These are phyloP conservation scores for Perithous albicinctus DNA, from an alignment of 2,888 invertebrate species.

Conservation along the genomic window DNA sequence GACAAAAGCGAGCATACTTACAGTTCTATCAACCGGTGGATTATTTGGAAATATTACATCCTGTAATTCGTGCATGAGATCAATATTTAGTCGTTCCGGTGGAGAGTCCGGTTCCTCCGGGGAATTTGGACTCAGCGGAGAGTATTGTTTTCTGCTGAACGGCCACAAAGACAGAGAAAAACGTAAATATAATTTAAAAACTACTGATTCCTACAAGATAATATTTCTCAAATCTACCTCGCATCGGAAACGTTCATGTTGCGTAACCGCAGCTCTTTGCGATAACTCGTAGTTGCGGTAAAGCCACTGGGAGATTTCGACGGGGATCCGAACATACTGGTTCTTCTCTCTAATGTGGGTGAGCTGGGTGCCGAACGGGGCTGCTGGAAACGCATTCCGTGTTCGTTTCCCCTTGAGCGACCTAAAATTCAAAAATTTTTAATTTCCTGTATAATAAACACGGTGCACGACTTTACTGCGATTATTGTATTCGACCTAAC, in stretches of 20 bases:
- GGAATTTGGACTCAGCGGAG: constrained; percentile 86
- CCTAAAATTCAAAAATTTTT: constrained; percentile 70
- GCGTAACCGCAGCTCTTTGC: constrained; percentile 81
- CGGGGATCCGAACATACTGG: constrained; percentile 83
- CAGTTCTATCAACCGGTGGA: constrained; percentile 88
- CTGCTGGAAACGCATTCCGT: constrained; percentile 81
- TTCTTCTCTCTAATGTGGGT: constrained; percentile 87
- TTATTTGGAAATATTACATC: constrained; percentile 87
- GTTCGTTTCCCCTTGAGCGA: constrained; percentile 79
- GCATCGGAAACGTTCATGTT: constrained; percentile 80
- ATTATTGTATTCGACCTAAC: constrained; percentile 66
- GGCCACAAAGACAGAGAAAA: constrained; percentile 26
- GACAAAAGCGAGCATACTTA: constrained; percentile 83
- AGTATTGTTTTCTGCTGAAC: constrained; percentile 83
- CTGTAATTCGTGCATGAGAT: constrained; percentile 89
- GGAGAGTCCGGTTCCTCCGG: constrained; percentile 85
- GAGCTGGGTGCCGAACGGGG: constrained; percentile 89
- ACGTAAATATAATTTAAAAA: constrained; percentile 2
- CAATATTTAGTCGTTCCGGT: constrained; percentile 85
- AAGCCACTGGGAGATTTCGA: constrained; percentile 82
- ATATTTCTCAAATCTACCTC: constrained; percentile 73
- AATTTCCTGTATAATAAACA: too few species aligned
- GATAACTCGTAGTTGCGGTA: constrained; percentile 82
- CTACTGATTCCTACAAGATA: neutral
- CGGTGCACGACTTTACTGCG: neutral